These are phyloP conservation scores for Madoqua kirkii DNA, from an alignment of 2,113 vertebrate species.

Conservation along the genomic window DNA sequence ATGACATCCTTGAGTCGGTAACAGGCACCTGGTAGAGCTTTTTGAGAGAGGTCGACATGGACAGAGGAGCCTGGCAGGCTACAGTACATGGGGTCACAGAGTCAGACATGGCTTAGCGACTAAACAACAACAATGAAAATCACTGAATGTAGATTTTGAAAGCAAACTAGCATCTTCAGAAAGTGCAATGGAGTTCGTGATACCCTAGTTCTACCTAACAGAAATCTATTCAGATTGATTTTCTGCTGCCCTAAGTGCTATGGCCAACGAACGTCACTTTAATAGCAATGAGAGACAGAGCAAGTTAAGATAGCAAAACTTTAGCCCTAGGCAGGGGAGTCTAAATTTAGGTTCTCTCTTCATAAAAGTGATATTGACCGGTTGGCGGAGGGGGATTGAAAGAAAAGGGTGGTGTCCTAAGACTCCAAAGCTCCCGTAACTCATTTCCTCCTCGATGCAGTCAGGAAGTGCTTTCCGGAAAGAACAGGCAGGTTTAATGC, in stretches of 20 bases:
- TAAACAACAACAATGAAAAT: not conserved
- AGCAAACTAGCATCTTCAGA: not conserved
- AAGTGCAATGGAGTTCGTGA: not conserved
- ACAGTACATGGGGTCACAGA: not conserved
- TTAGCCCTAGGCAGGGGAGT: not conserved
- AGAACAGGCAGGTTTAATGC: constrained; percentile 79
- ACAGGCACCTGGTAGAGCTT: not conserved
- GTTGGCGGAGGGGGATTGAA: not conserved
- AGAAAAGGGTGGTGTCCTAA: constrained; percentile 53
- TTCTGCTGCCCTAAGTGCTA: not conserved
- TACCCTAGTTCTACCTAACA: not conserved
- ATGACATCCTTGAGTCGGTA: not conserved
- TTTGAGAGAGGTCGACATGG: not conserved
- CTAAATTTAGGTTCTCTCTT: constrained; percentile 10
- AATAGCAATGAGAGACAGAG: not conserved
- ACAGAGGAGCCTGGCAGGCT: not conserved
- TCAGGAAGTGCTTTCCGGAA: constrained; percentile 71
- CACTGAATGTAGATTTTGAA: not conserved
- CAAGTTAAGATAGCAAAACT: not conserved
- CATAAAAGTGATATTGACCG: not conserved
- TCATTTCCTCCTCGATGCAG: constrained; percentile 69
- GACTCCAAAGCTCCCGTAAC: constrained; percentile 67
- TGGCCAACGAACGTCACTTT: not conserved
- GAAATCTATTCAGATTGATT: not conserved
- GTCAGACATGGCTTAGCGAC: not conserved